Evolutionary conservation across 2,113 vertebrate genomes (phyloP), one percentile per base, ranked within the genome.

Genomic region (Pterocles gutturalis): DNA sequence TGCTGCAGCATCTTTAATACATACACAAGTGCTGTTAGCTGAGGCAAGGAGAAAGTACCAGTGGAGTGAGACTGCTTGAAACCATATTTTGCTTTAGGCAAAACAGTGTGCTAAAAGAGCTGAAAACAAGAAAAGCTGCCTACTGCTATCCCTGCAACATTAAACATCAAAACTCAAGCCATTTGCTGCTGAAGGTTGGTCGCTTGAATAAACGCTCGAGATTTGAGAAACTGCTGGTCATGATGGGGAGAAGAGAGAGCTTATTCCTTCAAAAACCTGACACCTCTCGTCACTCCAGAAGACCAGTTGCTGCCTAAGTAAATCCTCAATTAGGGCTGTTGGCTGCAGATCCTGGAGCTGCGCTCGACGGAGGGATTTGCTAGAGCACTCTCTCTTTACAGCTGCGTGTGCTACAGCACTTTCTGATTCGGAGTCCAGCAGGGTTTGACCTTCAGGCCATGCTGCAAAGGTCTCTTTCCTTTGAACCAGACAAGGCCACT

Each of bases 41-140:
- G 92, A 97, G 92, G 87, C 93, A 96, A 94, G 92, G 92, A 89
- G 91, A 94, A 91, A 91, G 88, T 89, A 87, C 92, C 1, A 1
- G 89, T 79, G 82, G 91, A 95, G 87, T 78, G 85, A 97, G 92
- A 49, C 89, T 84, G 94, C 94, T 97, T 97, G 96, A 98, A 97
- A 95, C 92, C 80, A 41, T 93, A 96, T 96, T 94, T 98, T 95
- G 95, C 97, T 97, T 92, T 94, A 97, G 97, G 97, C 97, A 95
- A 98, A 96, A 94, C 96, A 77, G 73, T 95, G 96, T 90, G 93
- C 95, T 95, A 95, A 97, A 97, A 96, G 95, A 96, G 87, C 80
- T 92, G 96, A 93, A 95, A 98, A 95, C 92, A 96, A 91, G 93
- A 94, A 97, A 94, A 94, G 91, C 96, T 95, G 86, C 97, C 95